Evolutionary conservation across 2,113 vertebrate species (phyloP).

Genomic region (Pollimyrus isidori): DNA sequence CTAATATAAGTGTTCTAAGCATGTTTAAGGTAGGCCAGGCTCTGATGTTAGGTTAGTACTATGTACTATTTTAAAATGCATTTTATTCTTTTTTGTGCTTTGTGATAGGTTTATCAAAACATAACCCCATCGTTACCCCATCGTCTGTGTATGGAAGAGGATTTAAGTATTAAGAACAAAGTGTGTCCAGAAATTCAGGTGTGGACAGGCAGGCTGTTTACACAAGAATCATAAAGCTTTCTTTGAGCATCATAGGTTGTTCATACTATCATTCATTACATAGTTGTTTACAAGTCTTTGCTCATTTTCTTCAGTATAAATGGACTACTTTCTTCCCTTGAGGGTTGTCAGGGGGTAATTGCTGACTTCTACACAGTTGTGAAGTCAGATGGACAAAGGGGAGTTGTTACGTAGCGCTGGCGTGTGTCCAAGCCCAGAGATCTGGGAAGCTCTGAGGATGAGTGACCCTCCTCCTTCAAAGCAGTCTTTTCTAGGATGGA

Average conservation of each 20-base stretch:
- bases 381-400: slow-evolving; percentile 1
- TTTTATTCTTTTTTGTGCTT: not conserved
- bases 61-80: not conserved
- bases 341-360: not conserved
- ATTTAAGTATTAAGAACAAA: not conserved
- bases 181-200: not conserved
- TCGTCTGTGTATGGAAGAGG: not conserved
- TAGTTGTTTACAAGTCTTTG: not conserved
- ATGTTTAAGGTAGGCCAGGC: no score
- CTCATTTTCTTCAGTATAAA: not conserved
- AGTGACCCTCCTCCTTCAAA: not conserved
- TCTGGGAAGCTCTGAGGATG: not conserved
- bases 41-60: no score
- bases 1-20: no score
- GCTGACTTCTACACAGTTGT: not conserved
- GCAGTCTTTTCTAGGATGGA: not conserved
- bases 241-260: not conserved
- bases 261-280: not conserved
- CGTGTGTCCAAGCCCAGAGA: not conserved
- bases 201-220: not conserved
- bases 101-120: not conserved
- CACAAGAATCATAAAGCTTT: not conserved
- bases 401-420: not conserved
- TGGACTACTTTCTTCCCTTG: not conserved
- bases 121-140: not conserved